Percentiles rank a stretch among this genome's conserved stretches.
Evolutionary conservation across 2,888 invertebrate species (phyloP).

Genomic region (Caenorhabditis sulstoni): DNA sequence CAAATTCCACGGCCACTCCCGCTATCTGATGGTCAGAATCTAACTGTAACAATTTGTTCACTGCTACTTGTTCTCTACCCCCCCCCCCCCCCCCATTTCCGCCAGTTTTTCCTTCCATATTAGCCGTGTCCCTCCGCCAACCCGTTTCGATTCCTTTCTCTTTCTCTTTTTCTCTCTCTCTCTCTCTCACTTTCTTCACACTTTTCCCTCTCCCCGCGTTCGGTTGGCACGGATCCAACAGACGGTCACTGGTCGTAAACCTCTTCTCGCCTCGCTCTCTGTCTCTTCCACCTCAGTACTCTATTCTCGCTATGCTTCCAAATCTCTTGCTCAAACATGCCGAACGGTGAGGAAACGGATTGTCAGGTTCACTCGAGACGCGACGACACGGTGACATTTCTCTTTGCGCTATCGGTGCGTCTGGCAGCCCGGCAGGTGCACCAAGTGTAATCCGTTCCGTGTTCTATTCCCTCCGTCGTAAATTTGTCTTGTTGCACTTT

Average conservation of each 20-base stretch:
- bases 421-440: background rate
- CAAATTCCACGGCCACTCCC: background rate
- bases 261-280: slow-evolving; percentile 12
- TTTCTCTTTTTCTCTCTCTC: background rate
- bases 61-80: slow-evolving; percentile 9
- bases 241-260: background rate
- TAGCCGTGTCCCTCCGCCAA: background rate
- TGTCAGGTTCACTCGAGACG: slow-evolving; percentile 40
- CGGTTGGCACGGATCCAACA: slow-evolving; percentile 3
- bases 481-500: background rate
- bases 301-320: background rate
- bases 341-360: slow-evolving; percentile 44
- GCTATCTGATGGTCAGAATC: slow-evolving; percentile 8
- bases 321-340: slow-evolving; percentile 46
- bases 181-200: slow-evolving; percentile 17
- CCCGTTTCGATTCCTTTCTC: background rate
- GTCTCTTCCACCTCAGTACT: slow-evolving; percentile 14
- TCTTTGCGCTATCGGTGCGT: background rate
- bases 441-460: slow-evolving; percentile 11
- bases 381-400: slow-evolving; percentile 6
- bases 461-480: background rate
- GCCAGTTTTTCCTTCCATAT: background rate
- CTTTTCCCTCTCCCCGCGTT: slow-evolving; percentile 11
- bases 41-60: no score
- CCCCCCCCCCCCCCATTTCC: background rate